Percentiles rank a stretch among this genome's conserved stretches.
phyloP scores from a whole-genome alignment of 2,797 vertebrate species.

The Coregonus ussuriensis region DNA sequence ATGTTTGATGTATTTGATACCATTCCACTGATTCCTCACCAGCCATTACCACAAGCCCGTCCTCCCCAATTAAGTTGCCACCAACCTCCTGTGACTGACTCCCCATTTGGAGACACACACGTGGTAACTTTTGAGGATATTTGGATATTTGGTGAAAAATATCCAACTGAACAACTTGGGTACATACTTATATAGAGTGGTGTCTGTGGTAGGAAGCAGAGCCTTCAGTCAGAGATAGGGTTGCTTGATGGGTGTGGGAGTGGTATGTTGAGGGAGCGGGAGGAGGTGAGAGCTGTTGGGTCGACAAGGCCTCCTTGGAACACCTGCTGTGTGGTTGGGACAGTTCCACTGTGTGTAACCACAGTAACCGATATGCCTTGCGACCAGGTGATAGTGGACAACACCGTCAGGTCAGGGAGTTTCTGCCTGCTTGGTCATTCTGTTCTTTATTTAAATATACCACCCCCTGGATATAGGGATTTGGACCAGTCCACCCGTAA shows the following conservation, averaged over 20 bases:
- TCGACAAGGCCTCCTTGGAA: slow-evolving; percentile 42
- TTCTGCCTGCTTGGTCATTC: slow-evolving; percentile 33
- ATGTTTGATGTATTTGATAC: no score
- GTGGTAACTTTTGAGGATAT: background rate
- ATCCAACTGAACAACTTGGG: background rate
- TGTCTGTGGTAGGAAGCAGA: slow-evolving; percentile 55
- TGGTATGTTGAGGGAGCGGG: slow-evolving; percentile 26
- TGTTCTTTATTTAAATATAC: slow-evolving; percentile 21
- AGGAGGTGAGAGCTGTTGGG: slow-evolving; percentile 36
- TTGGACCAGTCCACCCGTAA: slow-evolving; percentile 42
- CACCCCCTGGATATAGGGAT: slow-evolving; percentile 29
- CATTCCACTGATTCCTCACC: no score
- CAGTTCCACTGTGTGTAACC: slow-evolving; percentile 50
- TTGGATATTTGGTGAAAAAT: background rate
- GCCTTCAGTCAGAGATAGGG: slow-evolving; percentile 23
- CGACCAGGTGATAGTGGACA: slow-evolving; percentile 38
- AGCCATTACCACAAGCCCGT: no score
- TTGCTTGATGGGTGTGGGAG: slow-evolving; percentile 12
- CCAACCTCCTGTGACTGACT: no score
- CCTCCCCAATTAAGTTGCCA: no score
- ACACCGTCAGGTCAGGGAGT: slow-evolving; percentile 30
- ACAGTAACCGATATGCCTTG: slow-evolving; percentile 31
- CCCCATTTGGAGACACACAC: background rate
- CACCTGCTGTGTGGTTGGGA: slow-evolving; percentile 50
- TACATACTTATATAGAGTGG: background rate